Conservation (phyloP, 1,140 invertebrate genomes). For the Ceratosolen solmsi region DNA sequence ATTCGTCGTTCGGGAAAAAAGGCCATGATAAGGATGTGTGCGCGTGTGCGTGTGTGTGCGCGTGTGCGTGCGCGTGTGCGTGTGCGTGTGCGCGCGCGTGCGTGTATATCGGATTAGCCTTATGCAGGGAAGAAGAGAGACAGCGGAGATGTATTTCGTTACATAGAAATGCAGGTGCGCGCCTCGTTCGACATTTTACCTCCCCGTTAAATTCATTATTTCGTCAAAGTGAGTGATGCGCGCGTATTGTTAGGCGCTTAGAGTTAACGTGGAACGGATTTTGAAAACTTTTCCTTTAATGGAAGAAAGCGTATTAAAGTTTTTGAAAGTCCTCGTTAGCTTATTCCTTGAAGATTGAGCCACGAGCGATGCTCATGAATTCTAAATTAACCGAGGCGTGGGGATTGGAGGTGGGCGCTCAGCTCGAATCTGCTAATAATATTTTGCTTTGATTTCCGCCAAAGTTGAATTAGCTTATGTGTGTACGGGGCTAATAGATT, state of each 20-base stretch:
- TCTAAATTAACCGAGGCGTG: neutral
- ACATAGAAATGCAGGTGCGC: neutral
- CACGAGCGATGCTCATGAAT: neutral
- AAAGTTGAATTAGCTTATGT: too few relatives aligned
- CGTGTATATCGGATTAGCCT: slow-evolving; percentile 10
- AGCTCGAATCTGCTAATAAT: too few relatives aligned
- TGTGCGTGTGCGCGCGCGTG: too few relatives aligned
- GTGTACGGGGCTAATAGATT: too few relatives aligned
- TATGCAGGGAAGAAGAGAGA: neutral
- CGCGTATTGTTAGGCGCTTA: neutral
- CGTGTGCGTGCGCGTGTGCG: neutral
- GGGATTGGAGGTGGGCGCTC: too few relatives aligned
- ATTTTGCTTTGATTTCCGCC: too few relatives aligned
- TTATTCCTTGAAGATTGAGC: neutral
- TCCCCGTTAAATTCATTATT: neutral
- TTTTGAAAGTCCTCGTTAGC: neutral
- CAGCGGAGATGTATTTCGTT: neutral
- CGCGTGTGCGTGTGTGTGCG: neutral
- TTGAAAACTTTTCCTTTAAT: neutral
- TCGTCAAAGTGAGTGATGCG: neutral
- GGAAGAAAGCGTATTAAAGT: neutral
- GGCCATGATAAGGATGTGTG: slow-evolving; percentile 12
- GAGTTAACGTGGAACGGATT: neutral
- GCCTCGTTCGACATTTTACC: neutral
- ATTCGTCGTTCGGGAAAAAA: neutral